Conservation (phyloP, 1,140 invertebrate genomes). For the Penaeus indicus region DNA sequence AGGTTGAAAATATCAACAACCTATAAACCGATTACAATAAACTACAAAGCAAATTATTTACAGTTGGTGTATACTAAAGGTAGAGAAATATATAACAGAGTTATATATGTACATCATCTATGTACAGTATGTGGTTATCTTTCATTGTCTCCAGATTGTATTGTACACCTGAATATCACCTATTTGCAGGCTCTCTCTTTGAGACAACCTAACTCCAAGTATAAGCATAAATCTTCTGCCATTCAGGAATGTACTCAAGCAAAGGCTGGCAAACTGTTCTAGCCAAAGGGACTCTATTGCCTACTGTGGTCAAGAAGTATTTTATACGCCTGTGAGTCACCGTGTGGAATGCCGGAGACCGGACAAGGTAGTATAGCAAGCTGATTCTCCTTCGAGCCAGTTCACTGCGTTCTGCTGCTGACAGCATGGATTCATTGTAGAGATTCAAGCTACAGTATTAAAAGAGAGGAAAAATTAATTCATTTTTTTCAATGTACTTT, state of each 20-base stretch:
- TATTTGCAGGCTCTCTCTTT: background rate
- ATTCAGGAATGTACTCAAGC: constrained; percentile 61
- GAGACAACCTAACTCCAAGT: constrained; percentile 51
- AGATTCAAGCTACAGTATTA: constrained; percentile 44
- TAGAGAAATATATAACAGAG: too few species aligned
- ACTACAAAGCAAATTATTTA: too few species aligned
- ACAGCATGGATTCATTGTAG: constrained; percentile 37
- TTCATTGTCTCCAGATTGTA: too few species aligned
- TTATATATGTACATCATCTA: too few species aligned
- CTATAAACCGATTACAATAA: too few species aligned
- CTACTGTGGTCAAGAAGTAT: constrained; percentile 39
- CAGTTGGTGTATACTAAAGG: too few species aligned
- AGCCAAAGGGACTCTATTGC: constrained; percentile 52
- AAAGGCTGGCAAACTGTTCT: constrained; percentile 55
- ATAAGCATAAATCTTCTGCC: constrained; percentile 65
- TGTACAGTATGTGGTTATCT: too few species aligned
- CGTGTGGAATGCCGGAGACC: constrained; percentile 58
- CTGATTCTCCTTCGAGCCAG: constrained; percentile 53
- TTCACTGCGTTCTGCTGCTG: constrained; percentile 48
- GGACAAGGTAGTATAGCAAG: constrained; percentile 63
- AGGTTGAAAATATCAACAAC: too few species aligned
- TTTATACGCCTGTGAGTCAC: constrained; percentile 55
- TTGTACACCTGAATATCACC: too few species aligned
- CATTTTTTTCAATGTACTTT: background rate
- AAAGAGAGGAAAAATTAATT: constrained; percentile 5